Percentiles rank a stretch among this genome's conserved stretches.
These are phyloP conservation scores for Ariopsis seemanni DNA, from an alignment of 2,113 vertebrate species.

Conservation along the genomic window DNA sequence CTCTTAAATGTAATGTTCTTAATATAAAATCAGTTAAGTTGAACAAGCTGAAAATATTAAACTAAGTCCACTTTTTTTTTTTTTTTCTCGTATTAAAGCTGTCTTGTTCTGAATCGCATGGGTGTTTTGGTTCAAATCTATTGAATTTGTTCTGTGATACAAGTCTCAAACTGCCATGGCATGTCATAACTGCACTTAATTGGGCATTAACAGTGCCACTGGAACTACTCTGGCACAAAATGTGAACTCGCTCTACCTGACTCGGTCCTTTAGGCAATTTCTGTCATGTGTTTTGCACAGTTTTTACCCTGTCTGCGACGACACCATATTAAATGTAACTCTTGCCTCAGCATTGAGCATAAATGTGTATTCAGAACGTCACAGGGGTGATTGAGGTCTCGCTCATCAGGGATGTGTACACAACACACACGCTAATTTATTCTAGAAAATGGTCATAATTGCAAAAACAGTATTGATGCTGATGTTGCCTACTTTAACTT, in stretches of 20 bases:
- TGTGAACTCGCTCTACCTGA: background rate
- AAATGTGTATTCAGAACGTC: conserved; percentile 13
- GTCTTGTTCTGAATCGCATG: background rate
- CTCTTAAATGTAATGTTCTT: background rate
- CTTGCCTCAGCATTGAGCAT: conserved; percentile 12
- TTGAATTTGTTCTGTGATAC: conserved; percentile 9
- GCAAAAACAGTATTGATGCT: conserved; percentile 60
- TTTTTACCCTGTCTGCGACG: conserved; percentile 22
- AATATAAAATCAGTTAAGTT: background rate
- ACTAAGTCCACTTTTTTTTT: background rate
- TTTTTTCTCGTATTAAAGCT: background rate
- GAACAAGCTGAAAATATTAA: background rate
- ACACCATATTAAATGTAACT: conserved; percentile 21
- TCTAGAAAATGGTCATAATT: conserved; percentile 46
- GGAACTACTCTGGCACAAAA: background rate
- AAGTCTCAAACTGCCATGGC: background rate
- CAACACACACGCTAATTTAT: conserved; percentile 64
- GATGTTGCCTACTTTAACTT: conserved; percentile 40
- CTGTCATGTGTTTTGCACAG: conserved; percentile 39
- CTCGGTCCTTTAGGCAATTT: conserved; percentile 6
- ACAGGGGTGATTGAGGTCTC: conserved; percentile 44
- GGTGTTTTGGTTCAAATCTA: conserved; percentile 20
- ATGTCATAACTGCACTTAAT: background rate
- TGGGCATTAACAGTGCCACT: conserved; percentile 1
- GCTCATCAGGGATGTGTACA: conserved; percentile 51